A percentile compares a stretch with the other conserved stretches of the same genome.
phyloP scores from a whole-genome alignment of 2,888 invertebrate species.

The Nematopogon swammerdamellus region DNA sequence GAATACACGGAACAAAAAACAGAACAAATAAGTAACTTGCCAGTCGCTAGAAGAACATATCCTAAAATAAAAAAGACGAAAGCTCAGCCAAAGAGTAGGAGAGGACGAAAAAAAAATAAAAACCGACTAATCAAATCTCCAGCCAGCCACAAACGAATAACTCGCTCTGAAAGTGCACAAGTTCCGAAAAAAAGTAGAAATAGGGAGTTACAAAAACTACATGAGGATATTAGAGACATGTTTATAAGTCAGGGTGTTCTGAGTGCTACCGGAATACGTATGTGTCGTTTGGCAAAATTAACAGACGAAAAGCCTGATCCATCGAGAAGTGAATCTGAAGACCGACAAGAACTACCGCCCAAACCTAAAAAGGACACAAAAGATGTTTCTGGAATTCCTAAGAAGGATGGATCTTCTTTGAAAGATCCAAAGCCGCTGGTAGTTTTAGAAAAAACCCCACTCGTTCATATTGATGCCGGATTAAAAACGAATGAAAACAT shows the following conservation, averaged over 20 bases:
- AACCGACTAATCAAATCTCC: too few relatives aligned
- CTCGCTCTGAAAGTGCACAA: constrained; percentile 17
- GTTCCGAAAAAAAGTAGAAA: constrained; percentile 20
- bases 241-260: constrained; percentile 62
- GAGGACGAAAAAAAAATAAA: too few relatives aligned
- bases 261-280: constrained; percentile 60
- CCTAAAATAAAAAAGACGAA: too few relatives aligned
- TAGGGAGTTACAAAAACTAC: constrained; percentile 58
- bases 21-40: too few relatives aligned
- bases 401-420: constrained; percentile 4
- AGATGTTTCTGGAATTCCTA: neutral
- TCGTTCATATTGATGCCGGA: too few relatives aligned
- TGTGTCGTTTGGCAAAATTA: constrained; percentile 60
- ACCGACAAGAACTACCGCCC: constrained; percentile 3
- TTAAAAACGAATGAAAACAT: constrained; percentile 17
- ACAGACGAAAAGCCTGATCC: constrained; percentile 25
- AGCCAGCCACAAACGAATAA: constrained; percentile 19
- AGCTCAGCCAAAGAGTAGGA: too few relatives aligned
- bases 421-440: constrained; percentile 18
- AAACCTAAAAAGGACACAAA: neutral
- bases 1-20: too few relatives aligned
- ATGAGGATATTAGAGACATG: constrained; percentile 69
- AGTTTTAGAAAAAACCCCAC: constrained; percentile 22
- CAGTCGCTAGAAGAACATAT: too few relatives aligned
- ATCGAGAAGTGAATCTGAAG: constrained; percentile 6